A percentile compares a stretch with the other conserved stretches of the same genome.
Conservation (phyloP, 2,888 invertebrate genomes). For the Himalopsyche tibetana region DNA sequence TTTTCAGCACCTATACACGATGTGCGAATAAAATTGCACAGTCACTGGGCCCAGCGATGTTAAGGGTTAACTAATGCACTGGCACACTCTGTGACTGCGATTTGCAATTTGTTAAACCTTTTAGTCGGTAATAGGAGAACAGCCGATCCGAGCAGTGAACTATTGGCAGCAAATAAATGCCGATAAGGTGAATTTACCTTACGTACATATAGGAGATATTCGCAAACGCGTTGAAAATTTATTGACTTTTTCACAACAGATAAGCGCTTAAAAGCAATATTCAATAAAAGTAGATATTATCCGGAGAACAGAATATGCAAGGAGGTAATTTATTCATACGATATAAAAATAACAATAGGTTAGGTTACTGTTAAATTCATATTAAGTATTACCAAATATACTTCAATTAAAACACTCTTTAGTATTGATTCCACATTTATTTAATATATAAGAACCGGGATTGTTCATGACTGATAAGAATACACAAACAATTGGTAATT, state of each 20-base stretch:
- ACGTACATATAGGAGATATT: neutral
- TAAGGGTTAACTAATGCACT: slow-evolving; percentile 41
- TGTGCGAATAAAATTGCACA: no score
- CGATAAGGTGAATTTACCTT: slow-evolving; percentile 49
- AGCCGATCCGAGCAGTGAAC: slow-evolving; percentile 49
- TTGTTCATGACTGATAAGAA: no score
- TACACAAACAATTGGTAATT: no score
- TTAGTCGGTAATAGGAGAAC: slow-evolving; percentile 60
- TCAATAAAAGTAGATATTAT: slow-evolving; percentile 56
- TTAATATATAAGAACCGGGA: no score
- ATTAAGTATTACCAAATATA: no score
- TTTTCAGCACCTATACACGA: neutral
- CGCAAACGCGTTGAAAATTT: neutral
- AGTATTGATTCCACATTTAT: no score
- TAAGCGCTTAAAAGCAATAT: slow-evolving; percentile 60
- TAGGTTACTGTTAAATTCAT: no score
- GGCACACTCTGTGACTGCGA: slow-evolving; percentile 37
- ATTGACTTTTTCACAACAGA: slow-evolving; percentile 48
- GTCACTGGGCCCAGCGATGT: no score
- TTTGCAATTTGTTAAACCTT: slow-evolving; percentile 64
- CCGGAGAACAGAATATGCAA: no score
- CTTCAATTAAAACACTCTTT: no score
- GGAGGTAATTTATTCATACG: no score
- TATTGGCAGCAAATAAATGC: slow-evolving; percentile 58
- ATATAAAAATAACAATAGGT: no score